Percentiles rank a stretch among this genome's conserved stretches.
Evolutionary conservation across 2,888 invertebrate genomes (phyloP).

Genomic region (Pseudococcus jackbeardsleyi): DNA sequence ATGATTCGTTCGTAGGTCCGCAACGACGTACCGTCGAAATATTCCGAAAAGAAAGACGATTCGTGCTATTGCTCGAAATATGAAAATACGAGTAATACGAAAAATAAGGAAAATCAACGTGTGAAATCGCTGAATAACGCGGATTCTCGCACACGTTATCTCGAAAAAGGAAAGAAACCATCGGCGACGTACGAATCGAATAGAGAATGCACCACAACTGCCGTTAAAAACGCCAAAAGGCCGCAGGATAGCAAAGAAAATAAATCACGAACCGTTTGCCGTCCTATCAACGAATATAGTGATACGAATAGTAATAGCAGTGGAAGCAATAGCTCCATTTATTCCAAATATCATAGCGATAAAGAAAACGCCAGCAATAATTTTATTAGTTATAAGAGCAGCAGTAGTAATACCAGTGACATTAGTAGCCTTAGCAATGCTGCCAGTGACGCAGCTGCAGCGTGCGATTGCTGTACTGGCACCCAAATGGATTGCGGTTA

Average conservation of each 20-base stretch:
- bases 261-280: slow-evolving; percentile 45
- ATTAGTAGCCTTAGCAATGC: slow-evolving; percentile 28
- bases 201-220: slow-evolving; percentile 7
- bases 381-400: slow-evolving; percentile 52
- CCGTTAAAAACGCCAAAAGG: slow-evolving; percentile 10
- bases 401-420: slow-evolving; percentile 57
- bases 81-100: slow-evolving; percentile 23
- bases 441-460: neutral
- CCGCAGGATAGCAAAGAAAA: slow-evolving; percentile 29
- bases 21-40: slow-evolving; percentile 43
- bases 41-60: slow-evolving; percentile 60
- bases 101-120: slow-evolving; percentile 50
- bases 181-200: neutral
- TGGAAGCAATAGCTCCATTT: slow-evolving; percentile 44
- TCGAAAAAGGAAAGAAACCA: slow-evolving; percentile 51
- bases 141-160: slow-evolving; percentile 11
- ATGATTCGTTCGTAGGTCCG: slow-evolving; percentile 10
- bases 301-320: slow-evolving; percentile 58
- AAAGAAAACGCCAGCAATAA: slow-evolving; percentile 63
- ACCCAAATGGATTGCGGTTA: slow-evolving; percentile 66
- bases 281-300: slow-evolving; percentile 59
- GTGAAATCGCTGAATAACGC: neutral
- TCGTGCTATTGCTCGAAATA: slow-evolving; percentile 56
- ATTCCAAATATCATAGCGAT: slow-evolving; percentile 63
- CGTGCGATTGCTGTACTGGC: slow-evolving; percentile 65